Evolutionary conservation across 35 echinoderm and acorn worm genomes (phyloP), one percentile per base, ranked within the genome.

Genomic region (Lytechinus pictus): DNA sequence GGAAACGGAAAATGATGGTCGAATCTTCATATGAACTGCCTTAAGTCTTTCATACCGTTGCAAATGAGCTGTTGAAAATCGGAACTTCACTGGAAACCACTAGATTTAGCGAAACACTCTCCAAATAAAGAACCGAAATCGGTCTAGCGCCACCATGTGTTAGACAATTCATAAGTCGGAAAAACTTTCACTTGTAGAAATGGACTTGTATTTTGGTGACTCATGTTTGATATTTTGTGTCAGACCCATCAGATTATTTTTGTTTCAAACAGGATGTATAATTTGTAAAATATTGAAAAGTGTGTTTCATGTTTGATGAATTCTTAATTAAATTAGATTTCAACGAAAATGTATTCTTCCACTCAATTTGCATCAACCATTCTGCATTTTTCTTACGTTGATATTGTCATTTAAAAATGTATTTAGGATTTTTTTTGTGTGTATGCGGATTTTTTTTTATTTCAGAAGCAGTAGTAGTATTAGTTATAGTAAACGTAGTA

Each of bases 301-400:
- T 79, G 66, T 79, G 66, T 79, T 79, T 79, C 66, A 79, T 79
- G 66, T 79, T 79, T 79, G 66, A 79, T 79, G 66, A 79, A 79
- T 79, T 79, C 66, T 79, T 79, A 79, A 79, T 79, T 79, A 79
- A 79, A 79, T 79, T 79, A 79, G 66, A 79, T 79, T 79, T 79
- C 66, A 79, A 79, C 66, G 19, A 79, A 60, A 24, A 79, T 16
- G 19, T 79, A 14, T 79, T 79, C 21, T 19, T 79, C 1, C 57
- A 60, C 57, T 60, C 16, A 60, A 60, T 60, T 60, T 60, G 57
- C 16, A 60, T 7, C 16, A 12, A 10, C 56, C 12, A 58, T 58
- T 58, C 14, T 3, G 19, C 14, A 24, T 79, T 24, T 79, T 79
- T 24, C 66, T 24, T 79, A 24, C 16, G 21, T 4, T 79, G 66